Base-by-base conservation (phyloP, 1,140 invertebrate genomes). In the Condylostylus longicornis region DNA sequence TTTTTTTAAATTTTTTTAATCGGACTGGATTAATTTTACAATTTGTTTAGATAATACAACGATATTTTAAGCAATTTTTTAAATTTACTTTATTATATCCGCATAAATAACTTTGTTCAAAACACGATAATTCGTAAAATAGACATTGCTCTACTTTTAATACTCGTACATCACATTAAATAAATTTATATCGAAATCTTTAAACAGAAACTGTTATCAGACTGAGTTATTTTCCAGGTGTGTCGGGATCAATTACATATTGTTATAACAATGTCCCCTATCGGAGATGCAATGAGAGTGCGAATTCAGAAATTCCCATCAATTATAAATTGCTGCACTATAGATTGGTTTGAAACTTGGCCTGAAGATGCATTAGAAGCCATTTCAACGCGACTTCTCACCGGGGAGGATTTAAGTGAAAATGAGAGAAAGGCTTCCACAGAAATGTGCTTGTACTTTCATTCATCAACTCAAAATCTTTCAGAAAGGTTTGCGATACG, bases 261-360 rank as follows among this genome's bases (percentile, higher is more conserved):
- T 37, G 80, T 90, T 1, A 56, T 98, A 18, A 77, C 85, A 2
- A 93, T 96, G 85, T 91, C 84, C 37, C 87, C 91, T 1, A 89
- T 89, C 50, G 89, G 89, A 5, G 77, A 79, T 40, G 69, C 70
- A 10, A 82, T 96, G 58, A 69, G 89, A 40, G 86, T 79, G 52
- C 70, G 87, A 32, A 77, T 96, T 10, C 67, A 88, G 39, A 95
- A 89, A 59, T 98, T 95, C 60, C 91, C 90, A 1, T 82, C 88
- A 1, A 70, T 97, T 18, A 85, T 96, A 17, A 96, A 94, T 58
- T 95, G 90, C 54, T 96, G 91, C 53, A 95, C 90, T 0, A 94
- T 96, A 43, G 87, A 96, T 65, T 96, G 90, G 91, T 89, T 96
- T 62, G 87, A 95, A 68, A 68, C 83, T 30, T 97, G 93, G 93